Base-by-base conservation (phyloP, 1,140 invertebrate species). In the Penaeus japonicus region DNA sequence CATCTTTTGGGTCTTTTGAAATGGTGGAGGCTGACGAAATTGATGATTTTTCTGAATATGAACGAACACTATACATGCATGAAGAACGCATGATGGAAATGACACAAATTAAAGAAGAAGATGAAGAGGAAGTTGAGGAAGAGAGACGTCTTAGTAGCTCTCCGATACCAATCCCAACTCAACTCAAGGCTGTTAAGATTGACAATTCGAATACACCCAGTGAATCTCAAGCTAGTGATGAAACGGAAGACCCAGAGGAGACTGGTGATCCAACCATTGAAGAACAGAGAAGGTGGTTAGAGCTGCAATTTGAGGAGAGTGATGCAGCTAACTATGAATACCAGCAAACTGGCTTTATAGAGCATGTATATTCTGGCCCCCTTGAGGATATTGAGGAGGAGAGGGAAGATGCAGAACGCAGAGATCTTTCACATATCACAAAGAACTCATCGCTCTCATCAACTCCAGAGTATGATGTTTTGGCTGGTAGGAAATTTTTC, bases 331-430 rank as follows among this genome's bases (percentile, higher is more conserved):
- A 87, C 27, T 85, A 65, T 81, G 87, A 89, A 20, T 91, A 87
- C 87, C 95, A 95, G 80, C 92, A 94, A 81, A 39, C 75, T 30
- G 62, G 82, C 47, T 90, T 73, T 27, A 55, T 89, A 55, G 88
- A 90, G 35, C 90, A 90, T 82, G 89, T 90, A n/a, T 90, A 90
- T 55, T 89, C 90, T 22, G 91, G 92, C 73, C 96, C 96, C n/a
- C 92, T 97, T 35, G 97, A 97, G 93, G 96, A 97, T 91, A 97
- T 98, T 77, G 97, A 97, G 93, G 97, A 97, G 93, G 92, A 92
- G 57, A 89, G 91, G 27, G 92, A 93, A 88, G 92, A 93, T 22
- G 96, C 97, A 92, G 97, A 97, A 92, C 90, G 90, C 15, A 95
- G 96, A 95, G 96, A 93, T 94, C 95, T 90, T 95, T 96, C 65